Evolutionary conservation across 2,888 invertebrate genomes (phyloP).

Genomic region (Amphipyra berbera): DNA sequence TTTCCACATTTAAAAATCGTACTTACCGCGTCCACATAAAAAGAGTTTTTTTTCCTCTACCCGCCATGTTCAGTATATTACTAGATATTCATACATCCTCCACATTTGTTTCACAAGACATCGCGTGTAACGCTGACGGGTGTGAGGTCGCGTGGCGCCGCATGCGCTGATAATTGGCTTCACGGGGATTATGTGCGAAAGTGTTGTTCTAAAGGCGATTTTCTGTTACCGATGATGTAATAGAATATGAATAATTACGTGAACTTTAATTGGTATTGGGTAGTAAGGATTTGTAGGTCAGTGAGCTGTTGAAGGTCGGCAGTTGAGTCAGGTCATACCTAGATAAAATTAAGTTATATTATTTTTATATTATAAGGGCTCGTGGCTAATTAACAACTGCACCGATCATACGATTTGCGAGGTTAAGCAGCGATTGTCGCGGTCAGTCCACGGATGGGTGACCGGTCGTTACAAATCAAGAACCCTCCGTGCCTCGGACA

Average conservation of each 20-base stretch:
- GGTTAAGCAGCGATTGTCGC: too few relatives aligned
- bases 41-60: background rate
- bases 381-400: too few relatives aligned
- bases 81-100: conserved; percentile 30
- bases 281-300: conserved; percentile 33
- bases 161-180: conserved; percentile 68
- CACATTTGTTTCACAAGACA: conserved; percentile 48
- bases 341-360: too few relatives aligned
- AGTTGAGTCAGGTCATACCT: background rate
- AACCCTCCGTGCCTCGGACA: too few relatives aligned
- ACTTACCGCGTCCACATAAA: conserved; percentile 25
- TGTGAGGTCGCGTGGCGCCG: conserved; percentile 61
- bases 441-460: too few relatives aligned
- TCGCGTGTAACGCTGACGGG: conserved; percentile 58
- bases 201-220: conserved; percentile 65
- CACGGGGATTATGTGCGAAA: conserved; percentile 66
- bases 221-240: conserved; percentile 56
- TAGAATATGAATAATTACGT: conserved; percentile 39
- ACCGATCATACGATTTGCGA: too few relatives aligned
- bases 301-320: conserved; percentile 12
- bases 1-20: too few relatives aligned
- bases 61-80: conserved; percentile 30
- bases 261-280: conserved; percentile 53
- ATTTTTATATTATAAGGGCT: too few relatives aligned
- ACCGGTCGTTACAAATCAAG: too few relatives aligned